Conservation (phyloP, 2,888 invertebrate genomes). For the Himalopsyche tibetana region DNA sequence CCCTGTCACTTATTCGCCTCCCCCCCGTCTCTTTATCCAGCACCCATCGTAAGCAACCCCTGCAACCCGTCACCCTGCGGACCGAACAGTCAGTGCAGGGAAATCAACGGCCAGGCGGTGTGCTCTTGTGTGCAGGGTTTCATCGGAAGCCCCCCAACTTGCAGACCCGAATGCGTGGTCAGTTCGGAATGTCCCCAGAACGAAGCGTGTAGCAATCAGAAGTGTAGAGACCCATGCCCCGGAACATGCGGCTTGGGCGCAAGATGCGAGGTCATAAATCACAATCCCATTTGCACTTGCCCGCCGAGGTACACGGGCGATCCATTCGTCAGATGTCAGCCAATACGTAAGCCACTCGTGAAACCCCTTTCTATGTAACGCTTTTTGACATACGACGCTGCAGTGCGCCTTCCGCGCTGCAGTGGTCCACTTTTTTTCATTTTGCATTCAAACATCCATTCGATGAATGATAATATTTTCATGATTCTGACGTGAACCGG, state of each 20-base stretch:
- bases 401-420: constrained; percentile 22
- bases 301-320: constrained; percentile 83
- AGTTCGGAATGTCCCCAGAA: constrained; percentile 86
- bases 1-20: neutral
- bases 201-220: constrained; percentile 85
- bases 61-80: constrained; percentile 82
- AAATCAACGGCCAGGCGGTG: constrained; percentile 81
- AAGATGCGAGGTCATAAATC: constrained; percentile 83
- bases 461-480: constrained; percentile 28
- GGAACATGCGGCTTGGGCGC: constrained; percentile 81
- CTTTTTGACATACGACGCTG: neutral
- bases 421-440: neutral
- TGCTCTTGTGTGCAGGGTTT: constrained; percentile 84
- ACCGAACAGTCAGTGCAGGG: constrained; percentile 84
- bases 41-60: constrained; percentile 71
- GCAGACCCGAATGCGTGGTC: constrained; percentile 87
- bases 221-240: constrained; percentile 87
- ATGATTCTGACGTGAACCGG: too few species aligned
- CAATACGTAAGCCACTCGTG: constrained; percentile 73
- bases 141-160: constrained; percentile 71
- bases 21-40: constrained; percentile 69
- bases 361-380: neutral
- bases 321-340: constrained; percentile 83
- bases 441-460: constrained; percentile 17
- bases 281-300: constrained; percentile 88